phyloP scores from a whole-genome alignment of 2,888 invertebrate species.

The Cylloceria caligata region DNA sequence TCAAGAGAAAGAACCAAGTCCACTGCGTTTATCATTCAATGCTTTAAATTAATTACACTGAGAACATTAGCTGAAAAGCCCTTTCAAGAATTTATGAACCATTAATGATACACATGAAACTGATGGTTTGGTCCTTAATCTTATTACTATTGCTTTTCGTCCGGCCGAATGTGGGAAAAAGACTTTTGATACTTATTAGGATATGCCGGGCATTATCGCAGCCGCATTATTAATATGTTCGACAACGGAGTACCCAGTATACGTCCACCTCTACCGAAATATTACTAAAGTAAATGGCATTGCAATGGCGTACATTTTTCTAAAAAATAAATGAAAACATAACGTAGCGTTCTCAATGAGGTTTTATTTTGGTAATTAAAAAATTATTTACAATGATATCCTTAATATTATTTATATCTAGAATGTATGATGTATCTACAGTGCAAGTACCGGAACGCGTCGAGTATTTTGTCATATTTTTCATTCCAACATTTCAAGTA shows the following conservation, averaged over 20 bases:
- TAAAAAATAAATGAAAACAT: constrained; percentile 19
- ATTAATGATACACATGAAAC: constrained; percentile 1
- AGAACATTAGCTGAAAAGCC: no score
- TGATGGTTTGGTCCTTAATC: constrained; percentile 20
- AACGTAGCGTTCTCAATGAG: neutral
- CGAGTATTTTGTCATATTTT: no score
- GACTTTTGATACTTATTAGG: constrained; percentile 51
- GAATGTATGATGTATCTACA: constrained; percentile 62
- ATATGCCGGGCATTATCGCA: constrained; percentile 50
- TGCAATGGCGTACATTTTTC: constrained; percentile 78
- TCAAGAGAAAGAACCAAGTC: no score
- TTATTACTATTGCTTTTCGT: constrained; percentile 70
- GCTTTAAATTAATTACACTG: no score
- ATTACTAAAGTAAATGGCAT: constrained; percentile 79
- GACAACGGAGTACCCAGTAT: constrained; percentile 15
- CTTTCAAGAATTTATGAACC: no score
- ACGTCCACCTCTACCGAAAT: constrained; percentile 59
- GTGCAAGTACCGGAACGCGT: constrained; percentile 29
- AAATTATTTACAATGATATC: constrained; percentile 61
- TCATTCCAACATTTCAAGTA: no score
- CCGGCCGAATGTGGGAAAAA: constrained; percentile 67
- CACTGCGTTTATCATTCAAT: no score
- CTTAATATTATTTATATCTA: constrained; percentile 47
- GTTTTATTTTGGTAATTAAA: constrained; percentile 30
- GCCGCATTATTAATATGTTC: constrained; percentile 45